phyloP scores from a whole-genome alignment of 2,888 invertebrate genomes.

The Villa cingulata region DNA sequence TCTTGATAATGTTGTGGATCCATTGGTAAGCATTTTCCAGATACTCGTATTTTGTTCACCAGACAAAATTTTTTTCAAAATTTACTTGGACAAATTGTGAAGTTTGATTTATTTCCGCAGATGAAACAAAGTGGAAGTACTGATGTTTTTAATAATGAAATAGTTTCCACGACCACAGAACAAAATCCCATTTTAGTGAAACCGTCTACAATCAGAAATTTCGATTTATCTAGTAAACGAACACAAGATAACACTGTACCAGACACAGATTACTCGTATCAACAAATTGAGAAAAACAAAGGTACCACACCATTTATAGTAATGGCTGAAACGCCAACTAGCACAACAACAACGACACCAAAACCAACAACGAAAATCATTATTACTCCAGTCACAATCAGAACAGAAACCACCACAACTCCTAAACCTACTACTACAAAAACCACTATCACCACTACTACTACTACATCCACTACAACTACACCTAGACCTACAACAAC shows the following conservation, averaged over 20 bases:
- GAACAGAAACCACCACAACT: constrained; percentile 3
- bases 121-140: constrained; percentile 2
- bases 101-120: constrained; percentile 2
- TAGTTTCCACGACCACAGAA: background rate
- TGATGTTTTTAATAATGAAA: background rate
- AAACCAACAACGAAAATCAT: background rate
- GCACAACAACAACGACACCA: background rate
- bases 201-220: constrained; percentile 21
- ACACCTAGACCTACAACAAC: constrained; percentile 9
- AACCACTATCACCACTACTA: constrained; percentile 6
- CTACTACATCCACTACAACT: constrained; percentile 2
- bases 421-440: constrained; percentile 7
- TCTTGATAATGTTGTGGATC: constrained; percentile 41
- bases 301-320: constrained; percentile 10
- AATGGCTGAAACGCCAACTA: constrained; percentile 7
- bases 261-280: constrained; percentile 10
- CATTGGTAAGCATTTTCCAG: constrained; percentile 40
- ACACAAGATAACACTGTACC: constrained; percentile 13
- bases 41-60: too few species aligned
- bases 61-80: too few species aligned
- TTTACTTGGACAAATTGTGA: too few species aligned
- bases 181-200: constrained; percentile 25
- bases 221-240: constrained; percentile 7
- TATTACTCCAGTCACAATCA: background rate
- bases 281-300: constrained; percentile 4